Conservation (phyloP, 1,140 invertebrate genomes). For the Coptotermes formosanus region DNA sequence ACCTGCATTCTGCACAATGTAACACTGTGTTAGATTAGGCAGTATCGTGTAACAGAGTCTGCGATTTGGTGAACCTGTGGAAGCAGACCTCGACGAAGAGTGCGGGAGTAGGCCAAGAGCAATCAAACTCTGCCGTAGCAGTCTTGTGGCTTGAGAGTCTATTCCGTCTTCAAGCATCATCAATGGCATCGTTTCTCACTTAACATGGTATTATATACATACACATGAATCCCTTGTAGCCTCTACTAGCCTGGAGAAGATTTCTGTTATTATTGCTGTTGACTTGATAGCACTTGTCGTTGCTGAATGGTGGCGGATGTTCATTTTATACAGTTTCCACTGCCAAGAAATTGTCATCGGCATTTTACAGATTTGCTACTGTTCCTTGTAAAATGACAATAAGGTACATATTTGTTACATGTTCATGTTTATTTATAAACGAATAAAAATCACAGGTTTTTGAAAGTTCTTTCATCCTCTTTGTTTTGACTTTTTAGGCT, state of each 20-base stretch:
- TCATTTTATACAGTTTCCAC: not conserved
- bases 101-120: not conserved
- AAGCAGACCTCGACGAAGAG: not conserved
- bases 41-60: not conserved
- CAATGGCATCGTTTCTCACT: constrained; percentile 10
- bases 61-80: not conserved
- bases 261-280: not conserved
- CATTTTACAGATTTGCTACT: too few species aligned
- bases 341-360: too few species aligned
- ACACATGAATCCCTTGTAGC: not conserved
- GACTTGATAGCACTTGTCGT: not conserved
- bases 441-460: too few species aligned
- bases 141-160: constrained; percentile 6
- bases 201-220: constrained; percentile 1
- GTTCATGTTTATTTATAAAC: too few species aligned
- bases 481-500: too few species aligned
- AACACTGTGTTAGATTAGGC: not conserved
- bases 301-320: not conserved
- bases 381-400: too few species aligned
- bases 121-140: not conserved
- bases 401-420: too few species aligned
- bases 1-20: not conserved
- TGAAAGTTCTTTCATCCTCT: too few species aligned
- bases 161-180: constrained; percentile 7
- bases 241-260: not conserved